Conservation (phyloP, 2,888 invertebrate genomes). For the Campoletis raptor region DNA sequence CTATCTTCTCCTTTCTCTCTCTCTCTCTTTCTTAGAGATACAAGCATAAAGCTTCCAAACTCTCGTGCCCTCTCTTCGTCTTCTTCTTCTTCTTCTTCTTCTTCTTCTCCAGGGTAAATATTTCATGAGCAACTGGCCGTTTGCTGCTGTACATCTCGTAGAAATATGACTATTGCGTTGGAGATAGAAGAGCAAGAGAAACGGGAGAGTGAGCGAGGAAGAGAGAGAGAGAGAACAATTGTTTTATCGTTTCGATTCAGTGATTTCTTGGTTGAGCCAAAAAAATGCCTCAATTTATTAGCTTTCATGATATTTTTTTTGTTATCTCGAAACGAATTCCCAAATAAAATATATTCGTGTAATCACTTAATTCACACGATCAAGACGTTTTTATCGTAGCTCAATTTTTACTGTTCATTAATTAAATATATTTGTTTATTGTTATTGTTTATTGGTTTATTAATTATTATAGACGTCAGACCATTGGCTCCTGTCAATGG, state of each 20-base stretch:
- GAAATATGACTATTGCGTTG: constrained; percentile 72
- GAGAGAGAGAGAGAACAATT: constrained; percentile 67
- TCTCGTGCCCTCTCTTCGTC: constrained; percentile 52
- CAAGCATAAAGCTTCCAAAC: constrained; percentile 51
- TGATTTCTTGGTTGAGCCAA: constrained; percentile 66
- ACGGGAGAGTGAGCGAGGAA: neutral
- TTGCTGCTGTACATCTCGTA: constrained; percentile 73
- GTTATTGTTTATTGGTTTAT: neutral
- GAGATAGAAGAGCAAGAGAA: constrained; percentile 25
- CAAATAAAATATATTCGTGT: neutral
- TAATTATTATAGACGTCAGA: neutral
- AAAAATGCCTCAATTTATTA: constrained; percentile 28
- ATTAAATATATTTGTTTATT: neutral
- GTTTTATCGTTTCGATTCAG: constrained; percentile 73
- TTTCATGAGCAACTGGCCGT: constrained; percentile 72
- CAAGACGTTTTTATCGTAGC: neutral
- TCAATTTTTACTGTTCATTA: neutral
- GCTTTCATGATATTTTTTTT: neutral
- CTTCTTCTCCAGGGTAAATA: constrained; percentile 63
- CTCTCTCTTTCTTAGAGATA: constrained; percentile 48
- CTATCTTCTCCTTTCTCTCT: neutral
- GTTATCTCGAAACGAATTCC: neutral
- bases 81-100: constrained; percentile 52
- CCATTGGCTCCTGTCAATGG: constrained; percentile 23
- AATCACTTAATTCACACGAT: neutral